Conservation (phyloP, 2,113 vertebrate species). For the Mixornis gularis region DNA sequence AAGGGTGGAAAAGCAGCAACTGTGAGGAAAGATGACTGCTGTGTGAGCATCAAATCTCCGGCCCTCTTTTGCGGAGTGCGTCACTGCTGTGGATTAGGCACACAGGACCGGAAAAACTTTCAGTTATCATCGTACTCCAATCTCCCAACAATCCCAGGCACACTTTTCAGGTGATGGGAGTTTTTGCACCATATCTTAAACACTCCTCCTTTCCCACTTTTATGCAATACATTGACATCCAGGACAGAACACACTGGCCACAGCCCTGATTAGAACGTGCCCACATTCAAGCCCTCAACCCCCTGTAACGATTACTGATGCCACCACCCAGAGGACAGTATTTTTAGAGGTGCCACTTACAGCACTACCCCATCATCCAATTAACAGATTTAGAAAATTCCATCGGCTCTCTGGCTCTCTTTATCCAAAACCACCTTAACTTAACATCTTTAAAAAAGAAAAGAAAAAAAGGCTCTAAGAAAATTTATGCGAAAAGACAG, state of each 20-base stretch:
- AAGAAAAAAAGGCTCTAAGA: background rate
- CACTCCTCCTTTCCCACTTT: background rate
- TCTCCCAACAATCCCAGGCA: background rate
- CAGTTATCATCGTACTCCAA: background rate
- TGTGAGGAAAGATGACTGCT: background rate
- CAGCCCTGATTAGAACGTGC: too few species aligned
- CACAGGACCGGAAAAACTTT: background rate
- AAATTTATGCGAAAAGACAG: background rate
- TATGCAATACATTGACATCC: background rate
- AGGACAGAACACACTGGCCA: background rate
- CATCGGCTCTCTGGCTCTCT: background rate
- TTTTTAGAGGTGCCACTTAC: background rate
- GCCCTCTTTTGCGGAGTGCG: background rate
- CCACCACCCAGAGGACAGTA: background rate
- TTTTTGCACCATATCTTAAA: background rate
- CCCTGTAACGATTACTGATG: background rate
- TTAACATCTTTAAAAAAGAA: background rate
- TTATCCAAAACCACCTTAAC: background rate
- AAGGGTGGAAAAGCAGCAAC: background rate
- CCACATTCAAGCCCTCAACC: background rate
- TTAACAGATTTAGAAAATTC: background rate
- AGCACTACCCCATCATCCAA: background rate
- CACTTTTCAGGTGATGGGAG: background rate
- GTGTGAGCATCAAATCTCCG: background rate
- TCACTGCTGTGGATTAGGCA: background rate